Conservation (phyloP, 2,113 vertebrate genomes). For the Diphyllodes magnificus region DNA sequence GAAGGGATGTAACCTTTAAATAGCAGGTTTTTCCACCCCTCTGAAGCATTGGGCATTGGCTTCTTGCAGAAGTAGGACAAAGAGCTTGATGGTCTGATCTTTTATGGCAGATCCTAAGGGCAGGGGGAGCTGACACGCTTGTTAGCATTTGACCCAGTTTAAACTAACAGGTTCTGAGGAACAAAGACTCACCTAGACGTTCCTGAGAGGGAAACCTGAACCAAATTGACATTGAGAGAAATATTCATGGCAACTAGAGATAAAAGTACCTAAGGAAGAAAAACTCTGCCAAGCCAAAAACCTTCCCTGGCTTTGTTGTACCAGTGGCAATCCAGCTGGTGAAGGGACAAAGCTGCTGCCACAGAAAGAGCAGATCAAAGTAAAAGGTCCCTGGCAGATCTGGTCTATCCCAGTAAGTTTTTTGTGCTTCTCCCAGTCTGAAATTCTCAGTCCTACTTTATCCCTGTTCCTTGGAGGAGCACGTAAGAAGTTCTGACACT, state of each 20-base stretch:
- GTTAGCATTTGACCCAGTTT: constrained; percentile 27
- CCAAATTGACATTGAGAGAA: neutral
- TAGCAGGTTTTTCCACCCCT: neutral
- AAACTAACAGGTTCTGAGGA: constrained; percentile 1
- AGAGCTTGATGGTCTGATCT: neutral
- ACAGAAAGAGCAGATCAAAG: neutral
- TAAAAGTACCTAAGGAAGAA: neutral
- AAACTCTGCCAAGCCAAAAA: neutral
- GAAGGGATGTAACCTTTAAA: neutral
- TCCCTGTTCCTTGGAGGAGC: neutral
- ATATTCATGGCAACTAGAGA: neutral
- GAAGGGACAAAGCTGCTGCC: neutral
- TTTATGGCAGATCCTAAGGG: constrained; percentile 20
- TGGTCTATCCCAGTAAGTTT: neutral
- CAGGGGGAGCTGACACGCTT: neutral
- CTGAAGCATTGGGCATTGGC: neutral
- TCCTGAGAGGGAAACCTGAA: neutral
- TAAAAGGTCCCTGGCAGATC: neutral
- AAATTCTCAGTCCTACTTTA: neutral
- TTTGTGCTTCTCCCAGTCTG: neutral
- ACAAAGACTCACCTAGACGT: neutral
- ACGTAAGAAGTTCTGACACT: neutral
- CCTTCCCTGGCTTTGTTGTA: neutral
- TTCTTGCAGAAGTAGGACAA: constrained; percentile 21
- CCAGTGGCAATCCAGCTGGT: neutral